phyloP scores from a whole-genome alignment of 2,888 invertebrate genomes.

The Dynastes hyllus region DNA sequence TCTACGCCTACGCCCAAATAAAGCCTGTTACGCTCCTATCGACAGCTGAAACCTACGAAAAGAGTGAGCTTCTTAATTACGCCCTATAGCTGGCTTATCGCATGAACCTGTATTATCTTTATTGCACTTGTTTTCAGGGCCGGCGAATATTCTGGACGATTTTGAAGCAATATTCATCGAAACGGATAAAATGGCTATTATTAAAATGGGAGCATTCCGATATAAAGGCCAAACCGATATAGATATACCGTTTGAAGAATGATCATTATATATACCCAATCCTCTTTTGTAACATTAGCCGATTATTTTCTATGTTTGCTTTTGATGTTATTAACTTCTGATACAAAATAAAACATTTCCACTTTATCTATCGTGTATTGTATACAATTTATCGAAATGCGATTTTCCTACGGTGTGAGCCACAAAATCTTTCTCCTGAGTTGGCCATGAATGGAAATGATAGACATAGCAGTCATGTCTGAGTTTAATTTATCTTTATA shows the following conservation, averaged over 20 bases:
- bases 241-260: slow-evolving; percentile 50
- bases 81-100: neutral
- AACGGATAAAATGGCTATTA: slow-evolving; percentile 44
- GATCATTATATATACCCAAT: slow-evolving; percentile 6
- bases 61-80: slow-evolving; percentile 27
- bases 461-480: too few species aligned
- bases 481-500: too few species aligned
- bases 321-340: neutral
- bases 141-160: slow-evolving; percentile 47
- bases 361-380: neutral
- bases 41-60: neutral
- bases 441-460: too few species aligned
- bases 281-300: neutral
- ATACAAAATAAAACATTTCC: slow-evolving; percentile 3
- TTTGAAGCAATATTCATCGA: slow-evolving; percentile 48
- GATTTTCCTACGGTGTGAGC: too few species aligned
- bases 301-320: neutral
- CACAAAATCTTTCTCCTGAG: too few species aligned
- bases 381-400: too few species aligned
- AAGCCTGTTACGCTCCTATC: slow-evolving; percentile 23
- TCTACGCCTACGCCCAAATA: slow-evolving; percentile 16
- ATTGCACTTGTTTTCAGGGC: slow-evolving; percentile 22
- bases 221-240: slow-evolving; percentile 48
- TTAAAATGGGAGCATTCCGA: slow-evolving; percentile 45
- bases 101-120: neutral